phyloP scores from a whole-genome alignment of 2,113 vertebrate genomes.

The Hippocampus mohnikei region DNA sequence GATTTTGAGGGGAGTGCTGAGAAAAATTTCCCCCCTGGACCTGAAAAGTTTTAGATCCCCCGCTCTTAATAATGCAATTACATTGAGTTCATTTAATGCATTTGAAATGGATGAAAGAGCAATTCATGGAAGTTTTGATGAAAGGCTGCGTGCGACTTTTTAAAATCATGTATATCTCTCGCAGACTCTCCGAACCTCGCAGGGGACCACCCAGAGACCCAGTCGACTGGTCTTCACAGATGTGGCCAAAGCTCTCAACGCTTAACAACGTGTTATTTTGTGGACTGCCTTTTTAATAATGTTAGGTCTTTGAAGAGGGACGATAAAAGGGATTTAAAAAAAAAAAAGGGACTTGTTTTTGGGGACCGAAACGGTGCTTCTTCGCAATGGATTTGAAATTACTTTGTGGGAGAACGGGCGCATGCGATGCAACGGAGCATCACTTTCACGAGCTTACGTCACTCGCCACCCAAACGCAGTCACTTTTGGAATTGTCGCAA shows the following conservation, averaged over 20 bases:
- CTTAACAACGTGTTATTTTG: slow-evolving; percentile 65
- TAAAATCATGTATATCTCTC: neutral
- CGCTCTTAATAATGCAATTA: neutral
- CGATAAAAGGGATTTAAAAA: slow-evolving; percentile 17
- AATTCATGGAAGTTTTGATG: neutral
- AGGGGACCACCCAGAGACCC: slow-evolving; percentile 86
- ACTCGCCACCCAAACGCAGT: slow-evolving; percentile 32
- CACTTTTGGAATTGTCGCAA: slow-evolving; percentile 41
- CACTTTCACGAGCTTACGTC: slow-evolving; percentile 42
- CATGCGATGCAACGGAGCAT: slow-evolving; percentile 36
- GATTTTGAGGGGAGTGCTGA: no score
- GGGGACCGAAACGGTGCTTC: slow-evolving; percentile 14
- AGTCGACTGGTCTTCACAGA: slow-evolving; percentile 95
- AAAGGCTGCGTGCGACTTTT: no score
- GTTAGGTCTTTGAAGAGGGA: slow-evolving; percentile 36
- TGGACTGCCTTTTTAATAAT: slow-evolving; percentile 5
- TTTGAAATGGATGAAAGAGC: neutral
- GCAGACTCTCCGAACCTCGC: slow-evolving; percentile 82
- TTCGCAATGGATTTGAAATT: slow-evolving; percentile 18
- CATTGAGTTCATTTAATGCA: neutral
- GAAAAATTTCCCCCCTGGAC: no score
- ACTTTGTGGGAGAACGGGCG: slow-evolving; percentile 5
- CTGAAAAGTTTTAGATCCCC: no score
- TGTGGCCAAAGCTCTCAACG: slow-evolving; percentile 88
- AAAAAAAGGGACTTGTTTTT: slow-evolving; percentile 19